phyloP scores from a whole-genome alignment of 2,797 vertebrate species.

The Emys orbicularis region DNA sequence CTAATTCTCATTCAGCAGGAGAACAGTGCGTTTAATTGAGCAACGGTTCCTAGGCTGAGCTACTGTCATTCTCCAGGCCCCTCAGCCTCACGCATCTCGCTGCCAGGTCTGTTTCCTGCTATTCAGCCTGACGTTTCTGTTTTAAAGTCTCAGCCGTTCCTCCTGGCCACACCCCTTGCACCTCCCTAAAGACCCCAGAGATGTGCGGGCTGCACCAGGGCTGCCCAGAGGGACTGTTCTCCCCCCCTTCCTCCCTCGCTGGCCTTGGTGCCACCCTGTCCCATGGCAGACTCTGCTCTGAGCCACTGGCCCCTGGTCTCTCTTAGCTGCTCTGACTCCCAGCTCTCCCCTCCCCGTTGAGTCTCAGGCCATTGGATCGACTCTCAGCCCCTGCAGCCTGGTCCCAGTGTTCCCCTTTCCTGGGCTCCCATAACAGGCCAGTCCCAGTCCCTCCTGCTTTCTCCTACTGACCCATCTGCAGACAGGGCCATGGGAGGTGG shows the following conservation, averaged over 20 bases:
- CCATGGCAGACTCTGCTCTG: too few species aligned
- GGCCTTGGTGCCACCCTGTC: neutral
- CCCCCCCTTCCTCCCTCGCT: neutral
- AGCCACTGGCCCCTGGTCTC: neutral
- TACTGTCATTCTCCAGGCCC: accelerated
- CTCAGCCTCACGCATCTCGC: accelerated
- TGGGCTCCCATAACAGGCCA: neutral
- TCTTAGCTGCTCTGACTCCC: neutral
- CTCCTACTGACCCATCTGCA: neutral
- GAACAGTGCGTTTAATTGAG: accelerated
- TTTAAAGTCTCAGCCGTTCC: neutral
- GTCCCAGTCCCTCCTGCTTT: neutral
- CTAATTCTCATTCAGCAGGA: accelerated
- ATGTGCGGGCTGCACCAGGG: accelerated
- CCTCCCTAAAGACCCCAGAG: neutral
- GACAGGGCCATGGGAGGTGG: neutral
- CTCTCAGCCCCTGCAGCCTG: neutral
- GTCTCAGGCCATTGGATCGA: neutral
- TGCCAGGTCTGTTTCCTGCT: neutral
- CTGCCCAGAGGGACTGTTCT: neutral
- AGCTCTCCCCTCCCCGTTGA: neutral
- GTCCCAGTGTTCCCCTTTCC: neutral
- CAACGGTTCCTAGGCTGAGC: accelerated
- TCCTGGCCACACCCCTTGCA: accelerated
- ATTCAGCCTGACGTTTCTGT: neutral